Conservation (phyloP, 2,113 vertebrate genomes). For the Xenopus laevis region DNA sequence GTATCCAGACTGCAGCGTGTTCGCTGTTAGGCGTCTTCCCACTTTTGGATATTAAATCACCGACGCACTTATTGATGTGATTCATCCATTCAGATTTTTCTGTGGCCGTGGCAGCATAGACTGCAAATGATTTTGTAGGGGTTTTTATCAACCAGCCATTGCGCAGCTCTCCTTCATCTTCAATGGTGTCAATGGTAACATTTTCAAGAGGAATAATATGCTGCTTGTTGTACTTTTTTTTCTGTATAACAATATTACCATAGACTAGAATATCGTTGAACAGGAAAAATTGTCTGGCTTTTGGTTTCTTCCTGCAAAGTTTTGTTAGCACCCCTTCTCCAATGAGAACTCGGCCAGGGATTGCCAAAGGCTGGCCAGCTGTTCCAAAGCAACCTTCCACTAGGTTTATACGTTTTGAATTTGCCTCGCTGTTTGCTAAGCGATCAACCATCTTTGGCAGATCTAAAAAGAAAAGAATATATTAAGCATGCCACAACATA, state of each 20-base stretch:
- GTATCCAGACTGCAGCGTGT: constrained; percentile 95
- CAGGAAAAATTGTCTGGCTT: constrained; percentile 95
- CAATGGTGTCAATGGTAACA: constrained; percentile 94
- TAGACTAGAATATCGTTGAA: constrained; percentile 99
- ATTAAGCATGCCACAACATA: neutral
- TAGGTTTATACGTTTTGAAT: constrained; percentile 88
- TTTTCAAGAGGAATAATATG: constrained; percentile 97
- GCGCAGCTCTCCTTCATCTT: constrained; percentile 88
- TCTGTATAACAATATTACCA: constrained; percentile 97
- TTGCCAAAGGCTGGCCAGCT: constrained; percentile 90
- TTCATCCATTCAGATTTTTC: constrained; percentile 99
- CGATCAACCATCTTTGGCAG: constrained; percentile 91
- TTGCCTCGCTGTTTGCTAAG: constrained; percentile 96
- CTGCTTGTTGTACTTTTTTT: constrained; percentile 98
- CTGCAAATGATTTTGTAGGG: constrained; percentile 94
- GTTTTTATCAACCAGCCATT: constrained; percentile 99
- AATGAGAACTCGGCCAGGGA: constrained; percentile 92
- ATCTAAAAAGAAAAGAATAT: constrained; percentile 52
- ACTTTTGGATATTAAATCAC: constrained; percentile 91
- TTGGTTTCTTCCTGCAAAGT: constrained; percentile 94
- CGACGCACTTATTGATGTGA: constrained; percentile 94
- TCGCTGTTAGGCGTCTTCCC: constrained; percentile 91
- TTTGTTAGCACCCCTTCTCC: constrained; percentile 96
- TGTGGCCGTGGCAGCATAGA: constrained; percentile 92
- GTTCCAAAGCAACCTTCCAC: constrained; percentile 96